These are phyloP conservation scores for Corythaeola cristata DNA, from an alignment of 2,113 vertebrate species.

Conservation along the genomic window DNA sequence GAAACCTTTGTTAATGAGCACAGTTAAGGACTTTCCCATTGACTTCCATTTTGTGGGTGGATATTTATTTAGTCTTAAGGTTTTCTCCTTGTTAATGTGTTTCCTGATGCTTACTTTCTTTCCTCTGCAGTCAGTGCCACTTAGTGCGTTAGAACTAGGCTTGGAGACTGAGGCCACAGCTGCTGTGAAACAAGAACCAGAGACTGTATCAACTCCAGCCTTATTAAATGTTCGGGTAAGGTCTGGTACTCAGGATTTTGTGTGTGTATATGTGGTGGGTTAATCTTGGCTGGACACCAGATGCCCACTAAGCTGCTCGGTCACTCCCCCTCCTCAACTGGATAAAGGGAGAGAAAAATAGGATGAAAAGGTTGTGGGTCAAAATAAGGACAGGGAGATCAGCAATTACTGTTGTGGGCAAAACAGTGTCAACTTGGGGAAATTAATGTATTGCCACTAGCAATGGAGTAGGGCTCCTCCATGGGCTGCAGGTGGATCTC, in stretches of 20 bases:
- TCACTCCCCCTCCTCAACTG: background rate
- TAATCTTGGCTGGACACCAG: background rate
- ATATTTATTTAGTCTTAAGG: background rate
- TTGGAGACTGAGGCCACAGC: conserved; percentile 80
- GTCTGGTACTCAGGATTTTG: background rate
- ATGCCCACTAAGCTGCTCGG: background rate
- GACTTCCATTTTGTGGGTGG: background rate
- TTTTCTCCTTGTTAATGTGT: background rate
- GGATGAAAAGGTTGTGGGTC: background rate
- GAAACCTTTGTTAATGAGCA: background rate
- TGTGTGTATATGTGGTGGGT: background rate
- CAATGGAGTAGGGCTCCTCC: background rate
- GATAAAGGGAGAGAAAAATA: background rate
- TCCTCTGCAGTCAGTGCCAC: conserved; percentile 83
- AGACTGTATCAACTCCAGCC: conserved; percentile 80
- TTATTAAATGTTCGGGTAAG: conserved; percentile 90
- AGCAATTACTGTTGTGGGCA: background rate
- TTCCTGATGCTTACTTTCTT: background rate
- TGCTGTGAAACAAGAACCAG: conserved; percentile 78
- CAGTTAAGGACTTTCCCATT: background rate
- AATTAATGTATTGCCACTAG: background rate
- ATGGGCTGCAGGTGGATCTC: background rate
- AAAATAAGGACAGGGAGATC: background rate
- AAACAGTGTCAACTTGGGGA: background rate
- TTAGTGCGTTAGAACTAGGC: conserved; percentile 86